phyloP scores from a whole-genome alignment of 2,888 invertebrate genomes.

The Drosophila merina region DNA sequence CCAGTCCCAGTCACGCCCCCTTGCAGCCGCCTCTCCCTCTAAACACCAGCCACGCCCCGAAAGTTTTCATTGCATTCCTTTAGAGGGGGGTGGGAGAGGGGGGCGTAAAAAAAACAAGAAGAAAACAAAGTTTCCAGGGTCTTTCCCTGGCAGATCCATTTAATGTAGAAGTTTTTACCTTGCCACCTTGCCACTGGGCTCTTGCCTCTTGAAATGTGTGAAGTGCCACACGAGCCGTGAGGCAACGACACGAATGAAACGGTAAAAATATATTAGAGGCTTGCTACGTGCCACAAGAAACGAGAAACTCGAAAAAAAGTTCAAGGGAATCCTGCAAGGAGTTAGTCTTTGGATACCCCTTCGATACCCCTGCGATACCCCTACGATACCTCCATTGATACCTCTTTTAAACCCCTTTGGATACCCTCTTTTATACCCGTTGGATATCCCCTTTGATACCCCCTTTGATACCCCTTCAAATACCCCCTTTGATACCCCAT shows the following conservation, averaged over 20 bases:
- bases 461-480: too few relatives aligned
- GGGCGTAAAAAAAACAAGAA: not conserved
- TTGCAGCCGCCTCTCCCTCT: not conserved
- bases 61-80: not conserved
- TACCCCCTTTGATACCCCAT: too few relatives aligned
- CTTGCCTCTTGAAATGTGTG: slow-evolving; percentile 32
- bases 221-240: slow-evolving; percentile 39
- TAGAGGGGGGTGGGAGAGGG: not conserved
- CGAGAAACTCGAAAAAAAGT: not conserved
- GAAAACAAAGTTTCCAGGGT: slow-evolving; percentile 8
- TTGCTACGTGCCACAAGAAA: not conserved
- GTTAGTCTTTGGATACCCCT: too few relatives aligned
- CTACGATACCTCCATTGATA: too few relatives aligned
- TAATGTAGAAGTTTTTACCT: slow-evolving; percentile 23
- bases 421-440: too few relatives aligned
- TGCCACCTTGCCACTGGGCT: not conserved
- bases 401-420: too few relatives aligned
- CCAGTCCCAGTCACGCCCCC: not conserved
- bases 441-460: too few relatives aligned
- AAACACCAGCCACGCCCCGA: not conserved
- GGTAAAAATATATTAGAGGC: slow-evolving; percentile 4
- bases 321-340: not conserved
- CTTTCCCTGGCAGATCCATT: slow-evolving; percentile 21
- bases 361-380: too few relatives aligned
- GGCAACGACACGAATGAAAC: slow-evolving; percentile 3